Percentiles rank a stretch among this genome's conserved stretches.
phyloP scores from a whole-genome alignment of 2,888 invertebrate species.

The Tenthredo mesomela region DNA sequence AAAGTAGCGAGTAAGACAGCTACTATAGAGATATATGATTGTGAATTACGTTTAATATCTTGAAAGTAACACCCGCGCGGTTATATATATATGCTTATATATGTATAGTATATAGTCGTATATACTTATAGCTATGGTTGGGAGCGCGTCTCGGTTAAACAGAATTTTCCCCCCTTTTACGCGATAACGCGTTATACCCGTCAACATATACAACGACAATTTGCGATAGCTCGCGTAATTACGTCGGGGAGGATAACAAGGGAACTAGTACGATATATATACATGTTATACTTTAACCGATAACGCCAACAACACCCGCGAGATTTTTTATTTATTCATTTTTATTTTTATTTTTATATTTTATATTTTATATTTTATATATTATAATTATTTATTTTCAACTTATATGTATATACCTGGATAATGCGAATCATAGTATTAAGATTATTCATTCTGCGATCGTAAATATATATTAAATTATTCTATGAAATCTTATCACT shows the following conservation, averaged over 20 bases:
- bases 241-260: conserved; percentile 32
- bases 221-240: conserved; percentile 41
- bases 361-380: too few species aligned
- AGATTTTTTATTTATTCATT: background rate
- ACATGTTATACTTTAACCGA: conserved; percentile 1
- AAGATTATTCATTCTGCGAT: too few species aligned
- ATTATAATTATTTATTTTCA: too few species aligned
- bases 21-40: background rate
- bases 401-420: too few species aligned
- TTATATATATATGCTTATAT: background rate
- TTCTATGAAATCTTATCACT: background rate
- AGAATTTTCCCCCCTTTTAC: conserved; percentile 6
- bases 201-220: conserved; percentile 33
- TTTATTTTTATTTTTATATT: background rate
- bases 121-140: background rate
- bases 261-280: background rate
- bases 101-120: background rate
- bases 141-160: background rate
- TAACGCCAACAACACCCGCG: conserved; percentile 12
- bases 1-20: background rate
- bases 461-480: background rate
- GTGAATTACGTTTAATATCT: background rate
- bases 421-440: too few species aligned
- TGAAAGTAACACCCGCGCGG: conserved; percentile 1
- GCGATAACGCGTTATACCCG: conserved; percentile 44